Base-by-base conservation (phyloP, 1,140 invertebrate species). In the Drosophila sechellia region DNA sequence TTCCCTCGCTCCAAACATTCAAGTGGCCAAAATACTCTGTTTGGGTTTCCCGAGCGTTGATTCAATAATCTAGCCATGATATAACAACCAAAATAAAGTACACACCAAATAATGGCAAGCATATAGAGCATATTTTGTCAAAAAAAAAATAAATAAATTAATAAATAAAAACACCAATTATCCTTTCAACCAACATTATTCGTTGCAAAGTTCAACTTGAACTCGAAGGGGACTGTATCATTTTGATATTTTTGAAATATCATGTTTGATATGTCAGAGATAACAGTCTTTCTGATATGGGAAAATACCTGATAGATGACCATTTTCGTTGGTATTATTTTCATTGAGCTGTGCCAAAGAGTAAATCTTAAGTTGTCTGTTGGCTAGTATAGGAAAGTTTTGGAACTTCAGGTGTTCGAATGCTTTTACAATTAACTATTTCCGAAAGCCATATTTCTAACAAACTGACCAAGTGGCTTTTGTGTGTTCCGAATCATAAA, bases 1-100 rank as follows among this genome's bases (percentile, higher is more conserved):
- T 25, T 66, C 35, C 17, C 6, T 15, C 6, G 17, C 59, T 39
- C 34, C 45, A 49, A 66, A 66, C 43, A 66, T 50, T 66, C 17
- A 40, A 45, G 27, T 45, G 40, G 54, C 25, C 22, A n/a, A 25
- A 42, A 17, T 12, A 31, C 10, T 22, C 13, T 6, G 11, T n/a
- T 43, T 10, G 12, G 11, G 5, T 31, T 56, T 2, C n/a, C 17
- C 15, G 43, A 49, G 43, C 60, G 25, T 66, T 27, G 20, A 50
- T 66, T 66, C 64, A 66, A 66, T 42, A 65, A 65, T 66, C 60
- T 65, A 65, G 48, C 35, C 60, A 52, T 66, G 59, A 64, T 64
- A 66, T 66, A 65, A 64, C 35, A 66, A 64, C 59, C 20, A 4
- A 49, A 40, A 49, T 40, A 46, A 42, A 50, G 20, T 13, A 17